Conservation (phyloP, 1,140 invertebrate species). For the Portunus trituberculatus region DNA sequence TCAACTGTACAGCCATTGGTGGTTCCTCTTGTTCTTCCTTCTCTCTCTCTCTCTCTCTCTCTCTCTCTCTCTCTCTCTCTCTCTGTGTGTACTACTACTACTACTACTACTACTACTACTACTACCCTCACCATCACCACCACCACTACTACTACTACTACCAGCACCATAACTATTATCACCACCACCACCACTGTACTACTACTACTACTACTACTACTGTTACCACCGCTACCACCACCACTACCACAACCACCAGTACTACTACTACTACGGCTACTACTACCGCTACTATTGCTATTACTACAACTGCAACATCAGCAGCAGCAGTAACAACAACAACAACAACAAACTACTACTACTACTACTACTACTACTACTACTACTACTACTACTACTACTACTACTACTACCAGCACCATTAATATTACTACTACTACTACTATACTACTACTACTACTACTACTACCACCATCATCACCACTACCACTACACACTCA, state of each 20-base stretch:
- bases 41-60: too few species aligned
- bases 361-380: constrained; percentile 22
- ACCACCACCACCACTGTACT: not conserved
- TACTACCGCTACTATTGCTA: not conserved
- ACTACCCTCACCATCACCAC: not conserved
- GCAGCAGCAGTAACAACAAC: not conserved
- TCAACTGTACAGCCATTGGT: not conserved
- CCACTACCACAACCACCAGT: constrained; percentile 5
- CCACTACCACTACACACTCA: not conserved
- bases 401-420: too few species aligned
- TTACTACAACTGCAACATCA: not conserved
- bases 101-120: too few species aligned
- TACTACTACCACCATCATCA: too few species aligned
- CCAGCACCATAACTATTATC: not conserved
- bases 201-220: not conserved
- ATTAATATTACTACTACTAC: too few species aligned
- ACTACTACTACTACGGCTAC: constrained; percentile 16
- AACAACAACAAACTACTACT: not conserved
- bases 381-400: not conserved
- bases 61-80: not conserved
- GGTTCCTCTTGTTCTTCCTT: not conserved
- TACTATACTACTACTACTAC: too few species aligned
- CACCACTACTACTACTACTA: not conserved
- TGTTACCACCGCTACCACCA: not conserved
- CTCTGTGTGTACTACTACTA: not conserved